Evolutionary conservation across 2,797 vertebrate genomes (phyloP).

Genomic region (Manis javanica): DNA sequence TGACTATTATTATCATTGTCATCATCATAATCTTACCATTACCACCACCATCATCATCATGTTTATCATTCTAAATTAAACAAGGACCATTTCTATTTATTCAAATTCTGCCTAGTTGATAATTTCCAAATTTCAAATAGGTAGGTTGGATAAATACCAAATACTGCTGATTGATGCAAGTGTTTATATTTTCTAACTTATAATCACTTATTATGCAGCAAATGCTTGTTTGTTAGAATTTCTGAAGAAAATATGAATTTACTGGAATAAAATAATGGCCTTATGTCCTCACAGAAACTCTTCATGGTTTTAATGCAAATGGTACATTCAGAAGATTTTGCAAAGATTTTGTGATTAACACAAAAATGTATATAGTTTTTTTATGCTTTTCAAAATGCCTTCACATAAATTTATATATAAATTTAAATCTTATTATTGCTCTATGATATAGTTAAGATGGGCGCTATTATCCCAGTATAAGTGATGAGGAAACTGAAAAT

Average conservation of each 20-base stretch:
- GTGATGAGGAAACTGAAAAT: background rate
- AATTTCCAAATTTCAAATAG: background rate
- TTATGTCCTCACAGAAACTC: background rate
- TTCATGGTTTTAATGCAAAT: background rate
- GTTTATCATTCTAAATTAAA: background rate
- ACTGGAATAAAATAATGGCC: background rate
- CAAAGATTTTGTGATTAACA: background rate
- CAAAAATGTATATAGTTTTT: background rate
- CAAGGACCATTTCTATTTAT: background rate
- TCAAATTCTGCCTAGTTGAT: background rate
- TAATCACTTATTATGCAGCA: background rate
- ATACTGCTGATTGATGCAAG: background rate
- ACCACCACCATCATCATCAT: background rate
- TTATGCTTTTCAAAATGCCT: background rate
- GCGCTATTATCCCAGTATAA: background rate
- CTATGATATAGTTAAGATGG: background rate
- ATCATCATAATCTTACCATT: background rate
- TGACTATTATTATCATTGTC: background rate
- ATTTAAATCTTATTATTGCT: background rate
- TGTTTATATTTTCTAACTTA: conserved; percentile 28
- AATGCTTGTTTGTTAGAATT: background rate
- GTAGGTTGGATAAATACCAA: no score
- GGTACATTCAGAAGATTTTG: background rate
- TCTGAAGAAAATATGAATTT: background rate
- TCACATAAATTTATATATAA: background rate